These are phyloP conservation scores for Muschampia plurimacula DNA, from an alignment of 2,888 invertebrate genomes.

Conservation along the genomic window DNA sequence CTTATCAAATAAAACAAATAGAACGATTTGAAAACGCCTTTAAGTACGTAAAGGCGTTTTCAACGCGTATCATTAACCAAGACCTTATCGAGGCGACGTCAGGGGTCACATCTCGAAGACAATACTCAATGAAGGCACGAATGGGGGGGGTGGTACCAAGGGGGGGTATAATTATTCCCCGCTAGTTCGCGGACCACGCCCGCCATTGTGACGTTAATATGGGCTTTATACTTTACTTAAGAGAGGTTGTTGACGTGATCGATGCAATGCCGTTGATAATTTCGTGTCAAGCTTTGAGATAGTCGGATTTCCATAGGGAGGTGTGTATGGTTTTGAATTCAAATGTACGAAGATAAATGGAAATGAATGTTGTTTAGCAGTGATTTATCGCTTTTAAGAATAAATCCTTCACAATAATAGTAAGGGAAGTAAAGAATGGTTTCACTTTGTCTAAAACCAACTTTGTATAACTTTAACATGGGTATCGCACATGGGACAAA, in stretches of 20 bases:
- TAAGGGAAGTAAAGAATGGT: not conserved
- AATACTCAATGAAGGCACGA: constrained; percentile 75
- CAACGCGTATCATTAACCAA: constrained; percentile 7
- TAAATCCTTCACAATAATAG: not conserved
- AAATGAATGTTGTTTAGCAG: constrained; percentile 5
- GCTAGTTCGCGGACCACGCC: constrained; percentile 78
- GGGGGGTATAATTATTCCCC: constrained; percentile 74
- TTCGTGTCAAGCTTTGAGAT: constrained; percentile 1
- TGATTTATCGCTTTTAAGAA: not conserved
- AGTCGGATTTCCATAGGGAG: constrained; percentile 11
- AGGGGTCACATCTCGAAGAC: constrained; percentile 77
- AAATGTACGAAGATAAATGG: not conserved
- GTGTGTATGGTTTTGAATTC: not conserved
- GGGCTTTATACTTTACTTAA: constrained; percentile 61
- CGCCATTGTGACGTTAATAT: constrained; percentile 76
- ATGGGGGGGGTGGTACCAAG: constrained; percentile 53
- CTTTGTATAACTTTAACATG: no score
- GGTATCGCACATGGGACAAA: no score
- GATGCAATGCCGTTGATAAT: constrained; percentile 25
- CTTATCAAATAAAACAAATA: not conserved
- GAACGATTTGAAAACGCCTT: no score
- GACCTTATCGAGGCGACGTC: constrained; percentile 47
- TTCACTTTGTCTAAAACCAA: not conserved
- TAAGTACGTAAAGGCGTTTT: not conserved
- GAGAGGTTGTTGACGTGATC: constrained; percentile 49